Conservation (phyloP, 2,113 vertebrate genomes). For the Odocoileus hemionus region DNA sequence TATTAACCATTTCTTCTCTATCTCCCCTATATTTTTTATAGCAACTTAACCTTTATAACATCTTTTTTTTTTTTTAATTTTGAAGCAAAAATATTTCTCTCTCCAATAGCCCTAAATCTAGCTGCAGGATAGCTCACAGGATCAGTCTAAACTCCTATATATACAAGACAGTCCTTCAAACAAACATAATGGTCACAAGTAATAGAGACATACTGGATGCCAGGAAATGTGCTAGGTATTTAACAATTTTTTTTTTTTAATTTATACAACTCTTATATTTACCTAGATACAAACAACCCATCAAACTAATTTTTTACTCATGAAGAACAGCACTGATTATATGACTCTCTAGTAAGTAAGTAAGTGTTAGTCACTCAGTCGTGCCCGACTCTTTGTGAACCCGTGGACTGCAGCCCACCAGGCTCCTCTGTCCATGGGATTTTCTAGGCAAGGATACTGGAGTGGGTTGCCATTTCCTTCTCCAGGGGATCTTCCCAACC, state of each 20-base stretch:
- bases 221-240: not conserved
- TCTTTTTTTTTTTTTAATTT: not conserved
- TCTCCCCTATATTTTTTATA: not conserved
- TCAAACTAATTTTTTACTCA: not conserved
- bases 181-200: not conserved
- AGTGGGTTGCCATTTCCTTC: not conserved
- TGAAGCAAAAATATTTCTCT: not conserved
- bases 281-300: not conserved
- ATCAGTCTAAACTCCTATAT: not conserved
- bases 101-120: not conserved
- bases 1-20: not conserved
- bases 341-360: not conserved
- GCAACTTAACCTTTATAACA: not conserved
- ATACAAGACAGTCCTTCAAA: not conserved
- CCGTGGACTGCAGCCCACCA: not conserved
- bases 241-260: not conserved
- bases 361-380: not conserved
- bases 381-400: rapidly evolving
- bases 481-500: not conserved
- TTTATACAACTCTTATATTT: not conserved
- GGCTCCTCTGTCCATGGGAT: not conserved
- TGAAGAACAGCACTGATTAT: not conserved
- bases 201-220: not conserved
- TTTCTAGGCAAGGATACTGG: not conserved
- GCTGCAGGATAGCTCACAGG: not conserved